Base-by-base conservation (phyloP, 2,113 vertebrate species). In the Gila orcuttii region DNA sequence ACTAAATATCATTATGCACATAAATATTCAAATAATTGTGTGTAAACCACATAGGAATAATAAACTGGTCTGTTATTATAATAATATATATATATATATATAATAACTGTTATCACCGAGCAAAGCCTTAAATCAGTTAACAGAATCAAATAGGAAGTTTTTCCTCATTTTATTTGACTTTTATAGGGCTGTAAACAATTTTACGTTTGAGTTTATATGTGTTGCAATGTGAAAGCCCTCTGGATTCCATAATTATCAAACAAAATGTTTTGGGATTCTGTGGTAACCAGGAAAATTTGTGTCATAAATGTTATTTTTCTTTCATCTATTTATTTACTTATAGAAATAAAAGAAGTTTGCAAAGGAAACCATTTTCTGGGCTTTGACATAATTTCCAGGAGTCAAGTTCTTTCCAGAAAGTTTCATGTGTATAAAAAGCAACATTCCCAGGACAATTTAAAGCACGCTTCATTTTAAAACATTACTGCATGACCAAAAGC, bases 171-270 rank as follows among this genome's bases (percentile, higher is more conserved):
- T 66, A 81, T 64, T 45, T 3, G 79, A 47, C 79, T 64, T 81
- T 81, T 50, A 81, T 47, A 12, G 59, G 25, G 31, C 17, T 68
- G 17, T 87, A 82, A 85, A 85, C n/a, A 52, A 75, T 55, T 74
- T 88, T 66, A 88, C n/a, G 71, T 86, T 82, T 79, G 57, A 85
- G 64, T 69, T 79, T 3, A 87, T 50, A 69, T 39, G 15, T 23
- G 31, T 25, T 23, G 28, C 74, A 87, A 19, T n/a, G 77, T 78
- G 75, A 89, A 90, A 88, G 47, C 71, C 31, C 25, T 39, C 23
- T 50, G 19, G 60, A 86, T 75, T 75, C 39, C 42, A 75, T 25
- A 73, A 23, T 64, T 88, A 88, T 81, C 86, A 59, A 86, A 86
- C 2, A 36, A 83, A 82, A 73, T 87, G 28, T 52, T 73, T 86